These are phyloP conservation scores for Plebejus argus DNA, from an alignment of 2,888 invertebrate species.

Conservation along the genomic window DNA sequence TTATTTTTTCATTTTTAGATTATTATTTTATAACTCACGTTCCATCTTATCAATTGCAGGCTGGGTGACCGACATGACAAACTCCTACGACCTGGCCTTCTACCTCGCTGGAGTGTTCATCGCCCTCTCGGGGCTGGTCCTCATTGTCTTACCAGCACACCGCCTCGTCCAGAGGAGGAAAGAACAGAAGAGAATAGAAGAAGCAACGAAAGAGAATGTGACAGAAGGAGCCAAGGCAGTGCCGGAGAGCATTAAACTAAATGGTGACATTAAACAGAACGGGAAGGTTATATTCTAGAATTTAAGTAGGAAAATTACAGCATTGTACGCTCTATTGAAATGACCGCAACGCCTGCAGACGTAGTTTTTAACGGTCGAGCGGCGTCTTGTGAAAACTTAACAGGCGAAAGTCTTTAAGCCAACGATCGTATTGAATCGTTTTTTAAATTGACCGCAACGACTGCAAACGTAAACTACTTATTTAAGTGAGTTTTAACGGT, in stretches of 20 bases:
- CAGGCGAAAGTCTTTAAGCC: background rate
- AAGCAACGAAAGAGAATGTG: background rate
- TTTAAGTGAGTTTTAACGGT: too few species aligned
- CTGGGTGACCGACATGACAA: slow-evolving; percentile 90
- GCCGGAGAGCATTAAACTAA: slow-evolving; percentile 37
- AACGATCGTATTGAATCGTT: background rate
- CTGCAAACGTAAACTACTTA: too few species aligned
- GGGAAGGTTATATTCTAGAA: slow-evolving; percentile 34
- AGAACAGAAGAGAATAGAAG: background rate
- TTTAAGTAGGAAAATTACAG: background rate
- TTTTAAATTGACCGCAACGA: background rate
- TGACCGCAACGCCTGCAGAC: background rate
- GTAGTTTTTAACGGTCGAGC: too few species aligned
- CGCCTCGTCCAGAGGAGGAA: slow-evolving; percentile 17
- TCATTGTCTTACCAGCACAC: slow-evolving; percentile 64
- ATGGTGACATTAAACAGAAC: slow-evolving; percentile 44
- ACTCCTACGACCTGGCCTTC: slow-evolving; percentile 89
- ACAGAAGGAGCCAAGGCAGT: background rate
- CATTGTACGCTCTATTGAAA: background rate
- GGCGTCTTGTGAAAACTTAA: too few species aligned
- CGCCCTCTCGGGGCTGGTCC: slow-evolving; percentile 85
- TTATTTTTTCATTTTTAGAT: too few species aligned
- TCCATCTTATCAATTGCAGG: slow-evolving; percentile 76
- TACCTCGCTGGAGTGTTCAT: slow-evolving; percentile 91
- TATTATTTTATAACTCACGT: background rate